Base-by-base conservation (phyloP, 2,888 invertebrate genomes). In the Heliconius ismenius region DNA sequence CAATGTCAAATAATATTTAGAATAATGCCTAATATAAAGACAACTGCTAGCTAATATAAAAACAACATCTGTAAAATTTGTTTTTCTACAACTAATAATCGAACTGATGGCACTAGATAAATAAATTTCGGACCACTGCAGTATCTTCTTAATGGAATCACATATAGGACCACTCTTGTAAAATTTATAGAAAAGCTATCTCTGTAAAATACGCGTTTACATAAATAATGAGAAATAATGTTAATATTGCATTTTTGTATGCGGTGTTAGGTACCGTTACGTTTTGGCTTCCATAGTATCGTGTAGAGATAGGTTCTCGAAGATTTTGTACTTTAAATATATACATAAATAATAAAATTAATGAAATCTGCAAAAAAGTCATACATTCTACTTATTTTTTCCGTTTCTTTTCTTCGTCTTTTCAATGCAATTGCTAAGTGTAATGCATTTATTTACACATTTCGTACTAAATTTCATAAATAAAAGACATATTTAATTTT, bases 231-330 rank as follows among this genome's bases (percentile, higher is more conserved):
- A 62, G 10, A 73, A 60, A 4, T 60, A 39, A 73, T 39, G 62
- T 63, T 63, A 70, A 76, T 76, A 74, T 74, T 86, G 88, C 89
- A 86, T 89, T 87, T 88, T 88, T 85, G 87, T 87, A 84, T 90
- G 83, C 87, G 88, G 87, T 86, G 83, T 81, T 88, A 87, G 89
- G 83, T 85, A 84, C 86, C 87, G 86, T 88, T 89, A 87, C 81
- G 81, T 88, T 90, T 92, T 91, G 93, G 93, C 93, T 93, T 93
- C 93, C 93, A 93, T 92, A 92, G 91, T 86, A 89, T 92, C 87
- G 89, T 86, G 90, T 91, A 91, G 90, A 79, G 76, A 79, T 81
- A 70, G 69, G 84, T 83, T 85, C 85, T 83, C 82, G 81, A 85
- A 86, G 18, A 68, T 90, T 91, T 92, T 92, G 87, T 92, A 92